Base-by-base conservation (phyloP, 2,113 vertebrate genomes). In the Sarotherodon lohbergeri region DNA sequence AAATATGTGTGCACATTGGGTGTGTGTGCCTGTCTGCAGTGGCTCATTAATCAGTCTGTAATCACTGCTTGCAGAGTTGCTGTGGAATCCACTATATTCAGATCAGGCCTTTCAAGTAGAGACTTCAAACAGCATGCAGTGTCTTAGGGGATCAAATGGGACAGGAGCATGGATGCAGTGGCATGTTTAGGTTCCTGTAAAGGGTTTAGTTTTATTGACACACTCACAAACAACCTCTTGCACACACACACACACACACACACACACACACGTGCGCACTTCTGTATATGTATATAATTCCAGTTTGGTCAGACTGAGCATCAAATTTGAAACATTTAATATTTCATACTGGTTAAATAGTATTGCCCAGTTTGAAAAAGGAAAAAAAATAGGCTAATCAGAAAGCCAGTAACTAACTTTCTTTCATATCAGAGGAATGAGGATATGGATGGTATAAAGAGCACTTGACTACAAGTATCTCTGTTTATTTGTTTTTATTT, bases 21-120 rank as follows among this genome's bases (percentile, higher is more conserved):
- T 46, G 78, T 54, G 86, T 86, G 57, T 78, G 80, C 59, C 88
- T 82, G 82, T 76, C 36, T 79, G 55, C 56, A 83, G 86, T 54
- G 86, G 85, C 90, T 95, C 92, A 96, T 96, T 96, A 96, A 96
- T 96, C 95, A 93, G 93, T 87, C 83, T 89, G 92, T 95, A 96
- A 96, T 96, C 95, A 95, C 92, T 93, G 94, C 94, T 95, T 95
- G 93, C 92, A 88, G 92, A 93, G 92, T 88, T 93, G 73, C 90
- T 87, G 82, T 89, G 87, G 87, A 94, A 90, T 93, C 90, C 90
- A 88, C 90, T 88, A 93, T 89, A 94, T 95, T 96, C 87, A 95
- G 88, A 95, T 94, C 86, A 93, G 90, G 82, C 79, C 95, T 96
- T 96, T 96, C 92, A 96, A 95, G 96, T 95, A 61, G 59, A 86